These are phyloP conservation scores for Leptinotarsa tumamoca DNA, from an alignment of 2,888 invertebrate genomes.

Conservation along the genomic window DNA sequence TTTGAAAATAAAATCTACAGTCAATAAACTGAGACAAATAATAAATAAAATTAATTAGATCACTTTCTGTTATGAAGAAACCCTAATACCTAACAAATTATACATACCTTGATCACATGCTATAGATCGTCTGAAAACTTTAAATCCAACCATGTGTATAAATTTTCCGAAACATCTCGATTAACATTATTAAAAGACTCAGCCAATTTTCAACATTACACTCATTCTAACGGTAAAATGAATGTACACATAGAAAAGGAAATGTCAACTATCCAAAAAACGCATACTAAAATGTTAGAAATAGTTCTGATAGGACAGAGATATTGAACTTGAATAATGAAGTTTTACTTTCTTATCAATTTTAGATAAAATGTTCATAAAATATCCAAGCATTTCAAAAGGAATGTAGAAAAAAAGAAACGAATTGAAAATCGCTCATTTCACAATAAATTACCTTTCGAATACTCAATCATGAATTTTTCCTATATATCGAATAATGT, in stretches of 20 bases:
- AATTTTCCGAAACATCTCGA: neutral
- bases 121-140: constrained; percentile 1
- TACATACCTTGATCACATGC: constrained; percentile 7
- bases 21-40: constrained; percentile 26
- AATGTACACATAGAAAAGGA: neutral
- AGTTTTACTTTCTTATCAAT: too few relatives aligned
- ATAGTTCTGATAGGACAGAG: too few relatives aligned
- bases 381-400: too few relatives aligned
- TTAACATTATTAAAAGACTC: neutral
- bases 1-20: constrained; percentile 24
- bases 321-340: too few relatives aligned
- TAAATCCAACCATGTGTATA: neutral
- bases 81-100: constrained; percentile 19
- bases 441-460: too few relatives aligned
- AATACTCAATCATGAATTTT: too few relatives aligned
- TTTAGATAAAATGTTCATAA: too few relatives aligned
- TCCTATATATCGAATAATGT: too few relatives aligned
- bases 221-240: neutral
- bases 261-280: neutral
- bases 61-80: constrained; percentile 19
- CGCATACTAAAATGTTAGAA: neutral
- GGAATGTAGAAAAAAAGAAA: too few relatives aligned
- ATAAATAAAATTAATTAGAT: constrained; percentile 33
- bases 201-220: neutral
- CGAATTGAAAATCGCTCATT: too few relatives aligned